A percentile compares a stretch with the other conserved stretches of the same genome.
phyloP scores from a whole-genome alignment of 2,113 vertebrate species.

The Pipa parva region DNA sequence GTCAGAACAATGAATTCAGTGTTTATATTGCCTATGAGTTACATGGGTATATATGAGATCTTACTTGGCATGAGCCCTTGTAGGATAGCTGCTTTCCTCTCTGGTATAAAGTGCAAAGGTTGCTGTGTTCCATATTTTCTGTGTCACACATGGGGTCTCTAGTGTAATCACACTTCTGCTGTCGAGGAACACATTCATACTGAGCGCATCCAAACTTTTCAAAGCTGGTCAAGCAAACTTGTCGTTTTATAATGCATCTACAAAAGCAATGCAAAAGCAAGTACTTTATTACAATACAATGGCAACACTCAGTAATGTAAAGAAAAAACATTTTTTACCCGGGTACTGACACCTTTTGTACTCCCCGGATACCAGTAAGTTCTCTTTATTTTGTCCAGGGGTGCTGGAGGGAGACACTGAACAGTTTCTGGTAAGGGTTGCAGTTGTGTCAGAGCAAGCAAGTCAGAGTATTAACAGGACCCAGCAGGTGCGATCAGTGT shows the following conservation, averaged over 20 bases:
- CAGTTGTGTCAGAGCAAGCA: no score
- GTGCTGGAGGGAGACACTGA: no score
- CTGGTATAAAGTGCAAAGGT: conserved; percentile 81
- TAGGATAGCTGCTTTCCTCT: conserved; percentile 85
- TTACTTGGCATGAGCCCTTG: conserved; percentile 89
- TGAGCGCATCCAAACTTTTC: conserved; percentile 78
- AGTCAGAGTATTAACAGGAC: no score
- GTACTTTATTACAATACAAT: no score
- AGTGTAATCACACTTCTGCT: conserved; percentile 72
- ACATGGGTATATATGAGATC: not conserved
- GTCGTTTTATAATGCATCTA: conserved; percentile 81
- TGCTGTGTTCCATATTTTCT: conserved; percentile 77
- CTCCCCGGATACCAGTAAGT: no score
- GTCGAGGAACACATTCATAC: conserved; percentile 79
- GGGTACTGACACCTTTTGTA: no score
- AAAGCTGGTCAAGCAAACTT: conserved; percentile 85
- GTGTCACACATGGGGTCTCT: conserved; percentile 87
- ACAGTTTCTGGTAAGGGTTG: no score
- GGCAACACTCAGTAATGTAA: no score
- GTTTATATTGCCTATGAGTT: not conserved
- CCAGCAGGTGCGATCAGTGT: no score
- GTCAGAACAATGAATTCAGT: not conserved
- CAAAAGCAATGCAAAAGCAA: conserved; percentile 26
- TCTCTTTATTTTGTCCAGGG: no score
- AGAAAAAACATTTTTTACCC: no score